Base-by-base conservation (phyloP, 2,888 invertebrate species). In the Ophion ellenae region DNA sequence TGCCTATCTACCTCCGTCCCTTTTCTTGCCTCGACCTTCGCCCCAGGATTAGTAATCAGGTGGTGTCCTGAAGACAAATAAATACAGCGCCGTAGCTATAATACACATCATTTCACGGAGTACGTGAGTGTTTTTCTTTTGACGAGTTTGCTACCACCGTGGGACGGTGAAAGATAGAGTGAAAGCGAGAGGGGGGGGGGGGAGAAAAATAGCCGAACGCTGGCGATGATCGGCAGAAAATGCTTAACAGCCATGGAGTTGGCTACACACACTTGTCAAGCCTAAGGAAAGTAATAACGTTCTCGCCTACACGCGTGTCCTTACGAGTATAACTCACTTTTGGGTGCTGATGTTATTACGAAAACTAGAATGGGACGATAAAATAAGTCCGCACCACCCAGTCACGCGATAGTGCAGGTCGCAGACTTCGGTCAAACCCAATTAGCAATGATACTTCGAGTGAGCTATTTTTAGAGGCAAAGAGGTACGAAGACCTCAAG, bases 11-110 rank as follows among this genome's bases (percentile, higher is more conserved):
- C 17, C 53, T 53, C 53, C 53, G 17, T 53, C 17, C 2, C 14
- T 17, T 53, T 5, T 53, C 66, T 40, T 59, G n/a, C 53, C 69
- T 40, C 17, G 63, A 14, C 57, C 63, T 70, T 74, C 28, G 32
- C 75, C 57, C 73, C 53, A 75, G 69, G 59, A 85, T 82, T 74
- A 81, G 78, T 64, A 81, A 81, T 81, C 75, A 71, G 36, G 67
- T 64, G 74, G 53, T 67, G 69, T 75, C 64, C 66, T 61, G 53
- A 36, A 82, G 81, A 85, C 57, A 75, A 80, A 85, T 82, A 82
- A 82, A 79, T 79, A 82, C 36, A 24, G 63, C 28, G 45, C 28
- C 47, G 1, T 32, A n/a, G 67, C n/a, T 24, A n/a, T 40, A 53
- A 61, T 77, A 69, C 24, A 77, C 69, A 69, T 69, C 77, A 59